Base-by-base conservation (phyloP, 1,140 invertebrate species). In the Coenobita brevimanus region DNA sequence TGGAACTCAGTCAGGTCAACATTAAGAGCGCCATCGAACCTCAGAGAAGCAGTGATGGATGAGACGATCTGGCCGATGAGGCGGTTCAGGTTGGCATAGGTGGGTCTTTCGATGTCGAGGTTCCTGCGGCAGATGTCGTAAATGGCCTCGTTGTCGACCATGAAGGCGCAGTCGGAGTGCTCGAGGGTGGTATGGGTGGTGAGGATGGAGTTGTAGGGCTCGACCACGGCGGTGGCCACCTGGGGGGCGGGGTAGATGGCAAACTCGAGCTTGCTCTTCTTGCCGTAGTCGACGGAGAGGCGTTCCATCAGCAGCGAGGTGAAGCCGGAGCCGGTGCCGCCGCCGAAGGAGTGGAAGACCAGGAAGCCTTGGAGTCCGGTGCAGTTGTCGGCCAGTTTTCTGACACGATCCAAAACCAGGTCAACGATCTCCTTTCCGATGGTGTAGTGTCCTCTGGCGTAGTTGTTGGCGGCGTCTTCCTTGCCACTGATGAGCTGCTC, bases 101-200 rank as follows among this genome's bases (percentile, higher is more conserved):
- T 67, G 64, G 85, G 85, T 33, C 85, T 60, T 67, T 87, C 85
- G 76, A 87, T 87, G 76, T 87, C 85, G 24, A 87, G 78, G 78
- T 87, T 87, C n/a, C 85, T 80, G 85, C 85, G 85, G 85, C 85
- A 87, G 85, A 87, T 87, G 62, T 87, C 85, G 64, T 87, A 87
- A 46, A 87, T 87, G 85, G 85, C 85, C 57, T 87, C 85, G 78
- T 87, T 87, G 85, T 87, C 85, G 41, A 87, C 85, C 85, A 87
- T 87, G 78, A 87, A 87, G 85, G 85, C 85, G 46, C 85, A 87
- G 85, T 87, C 85, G 76, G 85, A 87, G 85, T 87, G 85, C 46
- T 87, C 85, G 3, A 87, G 85, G 57, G 85, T 87, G 62, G 85
- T 87, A 76, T 87, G 85, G 62, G 85, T 87, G 64, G 85, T 87